Evolutionary conservation across 2,113 vertebrate species (phyloP).

Genomic region (Epinephelus moara): DNA sequence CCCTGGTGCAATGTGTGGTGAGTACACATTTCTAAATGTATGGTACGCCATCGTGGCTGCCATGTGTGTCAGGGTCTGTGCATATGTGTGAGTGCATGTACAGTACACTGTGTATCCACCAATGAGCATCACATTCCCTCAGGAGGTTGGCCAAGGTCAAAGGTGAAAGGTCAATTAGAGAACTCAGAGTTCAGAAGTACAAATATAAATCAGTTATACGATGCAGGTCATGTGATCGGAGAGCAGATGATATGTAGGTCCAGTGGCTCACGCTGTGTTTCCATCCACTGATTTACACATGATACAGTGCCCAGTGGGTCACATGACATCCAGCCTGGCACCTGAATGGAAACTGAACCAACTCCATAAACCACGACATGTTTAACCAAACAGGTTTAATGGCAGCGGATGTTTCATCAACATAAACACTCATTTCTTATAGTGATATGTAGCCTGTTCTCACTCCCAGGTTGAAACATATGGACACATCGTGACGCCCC

Average conservation of each 20-base stretch:
- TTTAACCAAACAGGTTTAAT: neutral
- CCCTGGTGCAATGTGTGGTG: constrained; percentile 85
- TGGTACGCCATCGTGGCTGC: neutral
- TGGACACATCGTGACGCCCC: too few species aligned
- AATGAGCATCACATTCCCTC: constrained; percentile 34
- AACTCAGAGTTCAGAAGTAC: constrained; percentile 16
- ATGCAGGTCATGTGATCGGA: constrained; percentile 29
- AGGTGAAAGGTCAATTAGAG: constrained; percentile 47
- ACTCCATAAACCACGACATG: neutral
- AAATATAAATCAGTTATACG: neutral
- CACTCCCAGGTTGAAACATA: too few species aligned
- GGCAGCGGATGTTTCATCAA: neutral
- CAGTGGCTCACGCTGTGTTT: constrained; percentile 5
- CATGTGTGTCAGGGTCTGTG: constrained; percentile 20
- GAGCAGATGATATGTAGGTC: constrained; percentile 10
- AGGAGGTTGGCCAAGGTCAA: constrained; percentile 52
- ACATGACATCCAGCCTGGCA: constrained; percentile 51
- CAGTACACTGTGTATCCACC: neutral
- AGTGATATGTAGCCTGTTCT: too few species aligned
- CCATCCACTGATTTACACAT: constrained; percentile 39
- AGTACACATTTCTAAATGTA: constrained; percentile 61
- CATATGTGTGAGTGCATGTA: neutral
- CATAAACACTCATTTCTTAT: neutral
- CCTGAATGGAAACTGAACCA: constrained; percentile 13
- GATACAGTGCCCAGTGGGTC: constrained; percentile 40